These are phyloP conservation scores for Brienomyrus longianalis DNA, from an alignment of 2,113 vertebrate species.

Conservation along the genomic window DNA sequence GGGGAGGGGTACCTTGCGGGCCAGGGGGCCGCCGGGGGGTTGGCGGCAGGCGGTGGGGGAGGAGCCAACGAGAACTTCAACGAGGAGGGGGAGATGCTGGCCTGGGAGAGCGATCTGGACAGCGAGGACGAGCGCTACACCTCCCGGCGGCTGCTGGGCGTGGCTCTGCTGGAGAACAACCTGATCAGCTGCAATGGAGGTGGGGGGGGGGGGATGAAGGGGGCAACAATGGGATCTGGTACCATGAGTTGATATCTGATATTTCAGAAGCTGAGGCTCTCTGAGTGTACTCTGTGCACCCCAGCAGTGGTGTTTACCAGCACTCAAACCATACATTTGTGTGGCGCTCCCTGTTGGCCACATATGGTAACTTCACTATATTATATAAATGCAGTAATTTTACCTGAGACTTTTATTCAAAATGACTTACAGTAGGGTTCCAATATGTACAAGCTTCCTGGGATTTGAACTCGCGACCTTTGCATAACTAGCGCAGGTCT, in stretches of 20 bases:
- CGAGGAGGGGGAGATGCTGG: conserved; percentile 73
- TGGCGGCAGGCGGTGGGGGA: conserved; percentile 53
- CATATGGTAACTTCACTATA: neutral
- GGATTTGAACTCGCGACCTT: neutral
- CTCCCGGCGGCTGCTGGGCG: conserved; percentile 58
- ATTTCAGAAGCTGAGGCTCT: neutral
- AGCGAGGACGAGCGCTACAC: conserved; percentile 71
- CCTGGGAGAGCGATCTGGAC: conserved; percentile 75
- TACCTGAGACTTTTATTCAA: neutral
- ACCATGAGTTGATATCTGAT: neutral
- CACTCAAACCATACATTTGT: neutral
- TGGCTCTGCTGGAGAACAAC: conserved; percentile 79
- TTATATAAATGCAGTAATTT: neutral
- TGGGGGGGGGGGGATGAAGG: neutral
- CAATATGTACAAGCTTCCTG: neutral
- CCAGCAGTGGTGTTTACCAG: neutral
- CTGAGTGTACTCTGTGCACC: neutral
- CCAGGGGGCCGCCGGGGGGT: conserved; percentile 46
- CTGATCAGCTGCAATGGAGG: conserved; percentile 68
- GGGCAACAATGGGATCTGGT: neutral
- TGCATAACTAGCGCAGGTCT: neutral
- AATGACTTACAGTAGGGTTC: neutral
- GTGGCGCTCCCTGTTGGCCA: neutral
- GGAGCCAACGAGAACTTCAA: conserved; percentile 73
- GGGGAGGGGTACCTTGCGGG: conserved; percentile 55